Conservation (phyloP, 92 coral and sea anemone genomes). For the Phymanthus crucifer region DNA sequence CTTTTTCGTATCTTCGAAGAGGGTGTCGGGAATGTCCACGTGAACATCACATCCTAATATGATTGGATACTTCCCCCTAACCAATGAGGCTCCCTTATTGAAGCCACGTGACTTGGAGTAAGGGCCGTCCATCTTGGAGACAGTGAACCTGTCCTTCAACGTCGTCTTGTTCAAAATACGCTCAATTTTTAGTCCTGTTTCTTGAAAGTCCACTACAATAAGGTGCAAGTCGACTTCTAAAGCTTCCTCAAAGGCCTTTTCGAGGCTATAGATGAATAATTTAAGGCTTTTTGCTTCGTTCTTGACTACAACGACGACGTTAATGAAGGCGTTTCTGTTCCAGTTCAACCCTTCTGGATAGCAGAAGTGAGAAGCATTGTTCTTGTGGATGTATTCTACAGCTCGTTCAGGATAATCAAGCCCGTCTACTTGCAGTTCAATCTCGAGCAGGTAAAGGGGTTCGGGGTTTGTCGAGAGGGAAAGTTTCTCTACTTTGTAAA, state of each 20-base stretch:
- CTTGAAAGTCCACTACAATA: slow-evolving; percentile 51
- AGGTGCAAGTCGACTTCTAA: slow-evolving; percentile 70
- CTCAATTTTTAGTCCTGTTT: slow-evolving; percentile 29
- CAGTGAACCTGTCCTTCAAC: slow-evolving; percentile 35
- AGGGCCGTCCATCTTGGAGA: slow-evolving; percentile 39
- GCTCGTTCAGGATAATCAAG: slow-evolving; percentile 72
- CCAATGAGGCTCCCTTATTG: slow-evolving; percentile 62
- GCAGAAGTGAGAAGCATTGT: slow-evolving; percentile 43
- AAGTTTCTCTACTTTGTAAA: slow-evolving; percentile 59
- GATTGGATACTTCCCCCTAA: slow-evolving; percentile 45
- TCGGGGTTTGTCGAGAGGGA: slow-evolving; percentile 22
- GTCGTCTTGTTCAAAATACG: slow-evolving; percentile 20
- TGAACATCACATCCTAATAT: slow-evolving; percentile 61
- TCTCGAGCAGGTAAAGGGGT: slow-evolving; percentile 51
- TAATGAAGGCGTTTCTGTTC: slow-evolving; percentile 43
- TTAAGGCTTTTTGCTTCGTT: slow-evolving; percentile 47
- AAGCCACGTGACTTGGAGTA: slow-evolving; percentile 72
- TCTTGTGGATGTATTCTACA: slow-evolving; percentile 55
- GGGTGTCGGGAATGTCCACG: slow-evolving; percentile 62
- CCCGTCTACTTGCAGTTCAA: slow-evolving; percentile 69
- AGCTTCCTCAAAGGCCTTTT: slow-evolving; percentile 42
- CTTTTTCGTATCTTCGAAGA: slow-evolving; percentile 74
- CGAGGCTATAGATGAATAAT: slow-evolving; percentile 60
- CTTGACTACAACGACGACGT: slow-evolving; percentile 61
- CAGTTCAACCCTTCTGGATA: slow-evolving; percentile 59